Base-by-base conservation (phyloP, 2,113 vertebrate genomes). In the Apteryx mantelli region DNA sequence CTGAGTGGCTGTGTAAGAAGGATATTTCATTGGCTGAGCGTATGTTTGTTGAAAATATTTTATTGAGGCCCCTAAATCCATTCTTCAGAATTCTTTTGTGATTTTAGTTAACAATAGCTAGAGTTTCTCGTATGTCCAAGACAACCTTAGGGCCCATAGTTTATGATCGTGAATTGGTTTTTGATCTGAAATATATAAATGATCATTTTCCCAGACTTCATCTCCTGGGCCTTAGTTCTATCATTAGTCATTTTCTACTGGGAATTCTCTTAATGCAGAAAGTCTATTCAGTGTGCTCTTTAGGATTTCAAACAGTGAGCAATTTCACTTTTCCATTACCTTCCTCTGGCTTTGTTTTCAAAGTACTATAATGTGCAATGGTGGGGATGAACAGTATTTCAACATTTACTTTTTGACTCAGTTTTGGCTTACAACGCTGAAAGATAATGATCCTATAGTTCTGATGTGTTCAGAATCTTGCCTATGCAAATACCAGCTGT, bases 131-230 rank as follows among this genome's bases (percentile, higher is more conserved):
- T 24, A 10, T 34, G 32, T 58, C 40, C 53, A 61, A 19, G 58
- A 71, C 71, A 87, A 1, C 83, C 36, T 80, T 32, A 42, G 52
- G 34, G 56, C 0, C 2, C 12, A 5, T 69, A 53, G n/a, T 73
- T 36, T 13, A 55, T 58, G 78, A 73, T 68, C 1, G 20, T 65
- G 3, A 66, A 46, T 78, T 91, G 55, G 2, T 28, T 91, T 95
- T 95, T 88, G 44, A 77, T 89, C 40, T 81, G 50, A 80, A 86
- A 48, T 74, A 78, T 63, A 40, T 85, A 64, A 81, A 88, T 95
- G 79, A 79, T 88, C 69, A 71, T 18, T 91, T 94, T 83, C 60
- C 56, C 21, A 26, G 82, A 88, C 71, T 93, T 65, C 69, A 58
- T 92, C 58, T 81, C 89, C 46, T 83, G 88, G 79, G 77, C 75